Conservation (phyloP, 30 jellyfish, hydroid and myxozoan genomes). For the Mastigias papua region DNA sequence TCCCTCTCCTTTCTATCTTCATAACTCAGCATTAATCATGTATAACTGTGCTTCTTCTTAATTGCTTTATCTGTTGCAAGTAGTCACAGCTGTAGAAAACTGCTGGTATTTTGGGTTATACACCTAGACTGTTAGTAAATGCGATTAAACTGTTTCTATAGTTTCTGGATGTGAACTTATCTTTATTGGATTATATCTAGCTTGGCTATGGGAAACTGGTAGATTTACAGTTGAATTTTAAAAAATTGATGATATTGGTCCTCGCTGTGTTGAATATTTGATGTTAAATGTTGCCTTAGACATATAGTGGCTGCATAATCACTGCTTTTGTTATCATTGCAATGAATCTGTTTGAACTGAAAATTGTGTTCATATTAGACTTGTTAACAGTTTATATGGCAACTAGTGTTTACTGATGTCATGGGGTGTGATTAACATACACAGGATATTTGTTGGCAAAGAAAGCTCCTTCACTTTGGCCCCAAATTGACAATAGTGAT, state of each 20-base stretch:
- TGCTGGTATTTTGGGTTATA: neutral
- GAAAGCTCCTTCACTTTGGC: no score
- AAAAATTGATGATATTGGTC: neutral
- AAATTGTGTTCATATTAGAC: neutral
- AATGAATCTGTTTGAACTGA: neutral
- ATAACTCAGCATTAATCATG: no score
- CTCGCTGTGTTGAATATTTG: neutral
- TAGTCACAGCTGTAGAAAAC: neutral
- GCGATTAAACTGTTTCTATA: neutral
- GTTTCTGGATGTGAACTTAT: conserved; percentile 12
- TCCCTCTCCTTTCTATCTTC: no score
- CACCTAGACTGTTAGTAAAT: neutral
- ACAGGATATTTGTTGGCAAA: no score
- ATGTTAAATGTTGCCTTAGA: neutral
- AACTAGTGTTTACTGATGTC: neutral
- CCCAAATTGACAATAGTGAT: no score
- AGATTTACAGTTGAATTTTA: neutral
- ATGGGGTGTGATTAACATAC: no score
- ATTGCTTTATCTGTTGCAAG: neutral
- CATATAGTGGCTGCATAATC: neutral
- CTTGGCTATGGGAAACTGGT: neutral
- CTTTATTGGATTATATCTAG: neutral
- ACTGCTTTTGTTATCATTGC: neutral
- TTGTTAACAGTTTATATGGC: neutral
- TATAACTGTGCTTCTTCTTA: no score